A percentile compares a stretch with the other conserved stretches of the same genome.
These are phyloP conservation scores for Polypterus senegalus DNA, from an alignment of 2,113 vertebrate genomes.

Conservation along the genomic window DNA sequence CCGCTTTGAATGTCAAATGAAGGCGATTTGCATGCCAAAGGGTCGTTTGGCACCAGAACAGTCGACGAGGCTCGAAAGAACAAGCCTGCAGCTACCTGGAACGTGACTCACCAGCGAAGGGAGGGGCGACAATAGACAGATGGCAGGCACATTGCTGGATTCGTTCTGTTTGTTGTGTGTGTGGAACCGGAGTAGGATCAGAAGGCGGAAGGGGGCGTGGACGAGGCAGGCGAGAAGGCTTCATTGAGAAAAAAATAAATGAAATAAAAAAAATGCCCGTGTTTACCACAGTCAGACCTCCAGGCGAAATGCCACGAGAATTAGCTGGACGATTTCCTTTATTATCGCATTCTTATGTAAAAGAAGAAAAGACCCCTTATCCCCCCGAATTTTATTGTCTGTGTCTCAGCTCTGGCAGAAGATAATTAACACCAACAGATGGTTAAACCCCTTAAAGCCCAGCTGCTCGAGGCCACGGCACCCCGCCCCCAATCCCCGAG, in stretches of 20 bases:
- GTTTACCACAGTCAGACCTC: no score
- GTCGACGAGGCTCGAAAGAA: fast-evolving
- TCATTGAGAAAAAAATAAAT: background rate
- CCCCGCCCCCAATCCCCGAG: no score
- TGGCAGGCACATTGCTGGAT: background rate
- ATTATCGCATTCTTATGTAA: no score
- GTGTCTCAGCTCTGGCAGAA: no score
- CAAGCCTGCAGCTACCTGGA: background rate
- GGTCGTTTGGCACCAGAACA: fast-evolving
- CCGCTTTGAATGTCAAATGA: background rate
- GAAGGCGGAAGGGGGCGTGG: conserved; percentile 1
- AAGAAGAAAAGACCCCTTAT: no score
- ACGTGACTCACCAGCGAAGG: background rate
- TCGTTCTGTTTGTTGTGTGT: background rate
- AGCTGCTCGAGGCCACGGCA: no score
- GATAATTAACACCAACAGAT: no score
- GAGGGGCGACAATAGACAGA: background rate
- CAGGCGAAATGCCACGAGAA: no score
- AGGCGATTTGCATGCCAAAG: background rate
- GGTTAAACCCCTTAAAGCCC: no score
- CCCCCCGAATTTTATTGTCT: no score
- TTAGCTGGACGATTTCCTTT: no score
- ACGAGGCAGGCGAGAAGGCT: background rate
- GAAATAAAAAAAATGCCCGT: no score
- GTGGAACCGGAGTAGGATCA: conserved; percentile 10